These are phyloP conservation scores for Conger conger DNA, from an alignment of 2,113 vertebrate species.

Conservation along the genomic window DNA sequence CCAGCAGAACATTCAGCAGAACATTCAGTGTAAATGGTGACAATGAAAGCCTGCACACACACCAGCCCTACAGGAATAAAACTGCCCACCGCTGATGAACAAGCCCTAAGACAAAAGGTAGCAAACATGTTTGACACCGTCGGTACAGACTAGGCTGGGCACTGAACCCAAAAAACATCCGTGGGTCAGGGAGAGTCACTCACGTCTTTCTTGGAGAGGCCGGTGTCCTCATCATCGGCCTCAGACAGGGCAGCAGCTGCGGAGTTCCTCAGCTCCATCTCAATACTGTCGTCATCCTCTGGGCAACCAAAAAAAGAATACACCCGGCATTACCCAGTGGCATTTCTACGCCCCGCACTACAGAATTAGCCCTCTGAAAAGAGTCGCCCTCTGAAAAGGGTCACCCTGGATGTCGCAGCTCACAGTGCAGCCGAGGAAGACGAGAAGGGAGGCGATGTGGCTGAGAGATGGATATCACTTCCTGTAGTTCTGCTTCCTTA, in stretches of 20 bases:
- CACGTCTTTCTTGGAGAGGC: conserved; percentile 81
- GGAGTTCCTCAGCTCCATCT: conserved; percentile 61
- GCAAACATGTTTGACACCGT: no score
- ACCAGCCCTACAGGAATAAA: no score
- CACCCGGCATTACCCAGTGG: no score
- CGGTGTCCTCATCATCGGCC: conserved; percentile 74
- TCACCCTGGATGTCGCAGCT: neutral
- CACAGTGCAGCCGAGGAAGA: neutral
- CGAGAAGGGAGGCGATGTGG: no score
- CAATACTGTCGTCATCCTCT: conserved; percentile 74
- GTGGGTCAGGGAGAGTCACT: conserved; percentile 22
- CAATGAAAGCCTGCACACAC: no score
- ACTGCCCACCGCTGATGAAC: no score
- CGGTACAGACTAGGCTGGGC: no score
- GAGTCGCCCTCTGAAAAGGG: neutral
- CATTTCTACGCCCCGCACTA: no score
- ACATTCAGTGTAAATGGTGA: neutral
- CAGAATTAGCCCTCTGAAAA: neutral
- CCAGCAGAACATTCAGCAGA: neutral
- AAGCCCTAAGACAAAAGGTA: neutral
- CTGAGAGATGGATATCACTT: no score
- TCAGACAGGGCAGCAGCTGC: conserved; percentile 70
- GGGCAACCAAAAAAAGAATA: neutral
- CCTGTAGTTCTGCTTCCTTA: conserved; percentile 31
- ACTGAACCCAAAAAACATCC: no score